Percentiles rank a stretch among this genome's conserved stretches.
Evolutionary conservation across 2,113 vertebrate genomes (phyloP).

Genomic region (Egretta garzetta): DNA sequence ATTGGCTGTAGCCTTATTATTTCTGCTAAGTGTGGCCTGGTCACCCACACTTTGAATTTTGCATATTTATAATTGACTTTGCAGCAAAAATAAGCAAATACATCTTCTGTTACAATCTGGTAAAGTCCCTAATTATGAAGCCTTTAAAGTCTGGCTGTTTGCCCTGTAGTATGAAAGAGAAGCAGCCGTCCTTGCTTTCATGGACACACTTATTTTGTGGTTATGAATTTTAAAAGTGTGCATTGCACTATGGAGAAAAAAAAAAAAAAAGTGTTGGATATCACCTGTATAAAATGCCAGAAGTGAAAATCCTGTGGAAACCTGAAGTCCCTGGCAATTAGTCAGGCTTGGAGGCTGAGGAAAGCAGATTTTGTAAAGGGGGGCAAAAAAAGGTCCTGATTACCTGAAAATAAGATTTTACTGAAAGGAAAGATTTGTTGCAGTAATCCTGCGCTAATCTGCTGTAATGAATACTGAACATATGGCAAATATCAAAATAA

Average conservation of each 20-base stretch:
- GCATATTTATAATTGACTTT: conserved; percentile 32
- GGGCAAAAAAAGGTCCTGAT: neutral
- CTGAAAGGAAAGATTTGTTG: neutral
- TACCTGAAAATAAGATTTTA: conserved; percentile 22
- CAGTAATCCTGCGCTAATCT: conserved; percentile 23
- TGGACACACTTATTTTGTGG: neutral
- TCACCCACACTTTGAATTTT: conserved; percentile 21
- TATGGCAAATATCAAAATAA: neutral
- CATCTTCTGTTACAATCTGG: neutral
- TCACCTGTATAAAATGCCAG: conserved; percentile 41
- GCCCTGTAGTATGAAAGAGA: neutral
- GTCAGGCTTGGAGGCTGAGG: neutral
- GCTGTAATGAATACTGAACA: conserved; percentile 39
- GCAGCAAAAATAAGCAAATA: conserved; percentile 20
- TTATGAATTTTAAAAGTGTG: conserved; percentile 45
- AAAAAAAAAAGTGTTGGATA: neutral
- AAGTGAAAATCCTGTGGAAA: conserved; percentile 37
- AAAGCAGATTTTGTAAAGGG: neutral
- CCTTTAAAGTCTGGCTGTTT: conserved; percentile 12
- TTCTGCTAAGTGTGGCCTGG: neutral
- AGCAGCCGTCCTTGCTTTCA: neutral
- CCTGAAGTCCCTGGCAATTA: neutral
- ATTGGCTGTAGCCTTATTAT: conserved; percentile 12
- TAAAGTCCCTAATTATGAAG: conserved; percentile 10
- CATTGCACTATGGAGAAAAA: neutral